Conservation (phyloP, 1,140 invertebrate species). For the Anoplophora glabripennis region DNA sequence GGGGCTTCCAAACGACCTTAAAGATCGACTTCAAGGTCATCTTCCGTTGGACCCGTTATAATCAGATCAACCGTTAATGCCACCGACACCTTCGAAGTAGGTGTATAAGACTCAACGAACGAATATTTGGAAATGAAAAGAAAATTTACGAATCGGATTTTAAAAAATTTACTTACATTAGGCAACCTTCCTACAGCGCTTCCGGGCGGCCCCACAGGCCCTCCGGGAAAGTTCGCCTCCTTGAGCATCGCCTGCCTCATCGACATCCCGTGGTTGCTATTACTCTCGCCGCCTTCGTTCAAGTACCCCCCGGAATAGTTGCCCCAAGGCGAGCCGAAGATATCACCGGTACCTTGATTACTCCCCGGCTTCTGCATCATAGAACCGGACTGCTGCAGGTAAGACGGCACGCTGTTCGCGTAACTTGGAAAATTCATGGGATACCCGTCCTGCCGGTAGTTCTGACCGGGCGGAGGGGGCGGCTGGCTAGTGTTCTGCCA, state of each 20-base stretch:
- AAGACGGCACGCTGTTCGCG: neutral
- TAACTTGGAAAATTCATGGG: slow-evolving; percentile 5
- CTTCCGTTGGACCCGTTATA: too few species aligned
- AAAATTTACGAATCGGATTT: neutral
- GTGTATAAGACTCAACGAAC: too few species aligned
- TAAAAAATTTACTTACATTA: slow-evolving; percentile 7
- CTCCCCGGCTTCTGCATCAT: neutral
- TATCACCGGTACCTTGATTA: slow-evolving; percentile 15
- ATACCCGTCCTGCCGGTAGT: slow-evolving; percentile 15
- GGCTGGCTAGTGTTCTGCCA: slow-evolving; percentile 21
- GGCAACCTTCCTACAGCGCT: slow-evolving; percentile 1
- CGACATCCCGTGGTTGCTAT: slow-evolving; percentile 29
- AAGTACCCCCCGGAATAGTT: slow-evolving; percentile 19
- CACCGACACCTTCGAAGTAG: too few species aligned
- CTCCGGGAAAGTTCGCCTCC: slow-evolving; percentile 31
- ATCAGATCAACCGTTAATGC: too few species aligned
- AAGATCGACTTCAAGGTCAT: too few species aligned
- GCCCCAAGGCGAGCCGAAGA: slow-evolving; percentile 31
- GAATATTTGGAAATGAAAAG: neutral
- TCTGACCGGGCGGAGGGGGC: slow-evolving; percentile 13
- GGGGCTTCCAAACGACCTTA: too few species aligned
- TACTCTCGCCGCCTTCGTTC: slow-evolving; percentile 16
- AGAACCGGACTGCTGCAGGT: neutral
- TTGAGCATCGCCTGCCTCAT: slow-evolving; percentile 47
- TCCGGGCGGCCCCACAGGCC: slow-evolving; percentile 8